Conservation (phyloP, 2,113 vertebrate species). For the Elachura formosa region DNA sequence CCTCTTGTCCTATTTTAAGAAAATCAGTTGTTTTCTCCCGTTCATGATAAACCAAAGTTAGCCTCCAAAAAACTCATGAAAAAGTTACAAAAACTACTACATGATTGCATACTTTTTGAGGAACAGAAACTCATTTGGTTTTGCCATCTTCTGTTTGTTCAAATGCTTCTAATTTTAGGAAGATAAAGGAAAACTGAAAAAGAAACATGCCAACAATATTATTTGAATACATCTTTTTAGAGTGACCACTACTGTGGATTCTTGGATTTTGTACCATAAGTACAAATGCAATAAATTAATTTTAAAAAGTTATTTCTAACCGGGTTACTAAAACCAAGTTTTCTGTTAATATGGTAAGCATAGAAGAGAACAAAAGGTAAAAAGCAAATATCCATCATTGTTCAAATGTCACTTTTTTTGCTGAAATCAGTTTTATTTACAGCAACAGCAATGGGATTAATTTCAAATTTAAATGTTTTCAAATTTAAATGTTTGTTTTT, state of each 20-base stretch:
- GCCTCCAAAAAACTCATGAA: background rate
- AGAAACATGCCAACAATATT: background rate
- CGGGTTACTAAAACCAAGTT: background rate
- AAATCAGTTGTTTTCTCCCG: background rate
- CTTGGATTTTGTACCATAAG: background rate
- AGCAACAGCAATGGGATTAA: background rate
- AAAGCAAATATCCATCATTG: background rate
- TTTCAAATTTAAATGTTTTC: background rate
- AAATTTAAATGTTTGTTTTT: background rate
- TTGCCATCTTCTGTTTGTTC: background rate
- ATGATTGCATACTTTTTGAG: background rate
- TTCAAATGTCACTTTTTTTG: background rate
- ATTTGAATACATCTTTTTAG: background rate
- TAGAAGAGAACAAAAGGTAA: background rate
- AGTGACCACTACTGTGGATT: background rate
- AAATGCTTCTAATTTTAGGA: background rate
- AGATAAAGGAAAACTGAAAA: background rate
- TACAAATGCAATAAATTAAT: background rate
- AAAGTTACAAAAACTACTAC: background rate
- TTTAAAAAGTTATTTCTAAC: background rate
- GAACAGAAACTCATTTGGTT: background rate
- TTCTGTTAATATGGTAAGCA: background rate
- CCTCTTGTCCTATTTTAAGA: background rate
- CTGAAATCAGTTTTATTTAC: background rate
- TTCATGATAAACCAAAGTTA: background rate